Conservation (phyloP, 2,888 invertebrate genomes). For the Helobdella robusta region DNA sequence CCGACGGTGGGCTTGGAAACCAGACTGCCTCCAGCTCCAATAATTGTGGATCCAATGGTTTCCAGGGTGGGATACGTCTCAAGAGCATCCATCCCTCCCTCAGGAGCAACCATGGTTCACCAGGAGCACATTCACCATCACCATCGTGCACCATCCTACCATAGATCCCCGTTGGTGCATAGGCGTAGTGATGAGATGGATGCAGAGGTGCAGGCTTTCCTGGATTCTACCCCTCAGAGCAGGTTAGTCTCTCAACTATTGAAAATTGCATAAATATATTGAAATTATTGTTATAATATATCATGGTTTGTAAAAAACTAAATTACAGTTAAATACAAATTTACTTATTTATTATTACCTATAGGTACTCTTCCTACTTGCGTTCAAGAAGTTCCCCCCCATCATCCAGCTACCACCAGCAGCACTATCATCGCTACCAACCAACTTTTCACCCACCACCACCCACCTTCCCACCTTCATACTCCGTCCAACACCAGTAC, state of each 20-base stretch:
- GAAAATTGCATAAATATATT: too few species aligned
- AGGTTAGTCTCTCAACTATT: neutral
- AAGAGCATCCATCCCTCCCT: too few species aligned
- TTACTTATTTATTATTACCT: neutral
- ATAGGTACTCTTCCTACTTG: constrained; percentile 10
- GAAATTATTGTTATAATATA: too few species aligned
- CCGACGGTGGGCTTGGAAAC: too few species aligned
- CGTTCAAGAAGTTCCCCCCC: constrained; percentile 11
- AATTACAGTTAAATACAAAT: too few species aligned
- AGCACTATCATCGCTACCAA: too few species aligned
- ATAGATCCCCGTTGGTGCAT: neutral
- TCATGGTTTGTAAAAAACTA: too few species aligned
- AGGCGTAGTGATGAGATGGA: constrained; percentile 1
- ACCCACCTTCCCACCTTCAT: constrained; percentile 7
- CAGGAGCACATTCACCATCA: constrained; percentile 7
- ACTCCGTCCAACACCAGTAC: constrained; percentile 9
- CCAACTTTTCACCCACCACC: constrained; percentile 2
- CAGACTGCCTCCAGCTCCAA: too few species aligned
- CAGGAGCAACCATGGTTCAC: too few species aligned
- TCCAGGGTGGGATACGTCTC: too few species aligned
- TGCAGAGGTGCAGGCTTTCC: constrained; percentile 6
- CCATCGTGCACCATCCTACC: neutral
- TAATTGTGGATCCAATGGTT: too few species aligned
- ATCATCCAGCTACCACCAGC: neutral
- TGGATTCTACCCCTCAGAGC: constrained; percentile 2